Evolutionary conservation across 2,888 invertebrate species (phyloP).

Genomic region (Sycophila texana): DNA sequence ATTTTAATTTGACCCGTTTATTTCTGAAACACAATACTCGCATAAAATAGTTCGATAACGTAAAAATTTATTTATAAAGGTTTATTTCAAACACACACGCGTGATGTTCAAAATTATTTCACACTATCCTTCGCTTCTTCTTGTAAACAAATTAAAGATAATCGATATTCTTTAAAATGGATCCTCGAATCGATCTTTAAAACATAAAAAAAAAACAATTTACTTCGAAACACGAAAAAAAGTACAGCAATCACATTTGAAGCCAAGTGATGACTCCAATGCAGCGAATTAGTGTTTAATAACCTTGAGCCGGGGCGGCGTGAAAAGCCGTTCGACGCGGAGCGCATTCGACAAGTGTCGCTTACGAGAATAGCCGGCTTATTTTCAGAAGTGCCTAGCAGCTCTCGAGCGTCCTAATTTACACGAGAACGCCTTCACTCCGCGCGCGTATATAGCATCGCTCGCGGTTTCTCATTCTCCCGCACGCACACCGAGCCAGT

Average conservation of each 20-base stretch:
- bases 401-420: constrained; percentile 31
- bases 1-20: no score
- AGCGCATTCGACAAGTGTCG: constrained; percentile 18
- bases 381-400: constrained; percentile 13
- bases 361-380: constrained; percentile 31
- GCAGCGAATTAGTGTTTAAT: background rate
- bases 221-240: background rate
- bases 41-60: no score
- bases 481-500: background rate
- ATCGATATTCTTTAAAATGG: background rate
- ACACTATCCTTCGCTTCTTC: background rate
- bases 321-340: background rate
- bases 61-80: no score
- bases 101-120: no score
- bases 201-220: no score
- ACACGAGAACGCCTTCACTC: background rate
- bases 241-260: background rate
- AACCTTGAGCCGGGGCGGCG: background rate
- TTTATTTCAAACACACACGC: no score
- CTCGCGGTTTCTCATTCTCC: constrained; percentile 3
- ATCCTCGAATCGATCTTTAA: background rate
- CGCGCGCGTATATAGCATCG: no score
- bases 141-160: background rate
- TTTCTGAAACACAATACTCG: no score
- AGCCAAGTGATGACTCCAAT: no score